A percentile compares a stretch with the other conserved stretches of the same genome.
phyloP scores from a whole-genome alignment of 2,113 vertebrate genomes.

The Castor canadensis region DNA sequence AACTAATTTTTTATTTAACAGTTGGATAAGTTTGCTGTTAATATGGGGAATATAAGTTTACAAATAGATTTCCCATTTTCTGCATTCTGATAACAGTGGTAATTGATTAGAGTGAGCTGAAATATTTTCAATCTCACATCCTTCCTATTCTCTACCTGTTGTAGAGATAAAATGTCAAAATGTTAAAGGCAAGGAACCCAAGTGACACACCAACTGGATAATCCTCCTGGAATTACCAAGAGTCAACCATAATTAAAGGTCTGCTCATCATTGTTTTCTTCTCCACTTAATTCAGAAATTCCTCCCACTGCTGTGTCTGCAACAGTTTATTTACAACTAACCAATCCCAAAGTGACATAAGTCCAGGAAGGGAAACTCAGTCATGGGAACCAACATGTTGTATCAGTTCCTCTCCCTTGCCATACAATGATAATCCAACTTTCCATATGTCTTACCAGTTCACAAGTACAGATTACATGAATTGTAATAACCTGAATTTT shows the following conservation, averaged over 20 bases:
- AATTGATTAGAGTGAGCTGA: not conserved
- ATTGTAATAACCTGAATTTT: not conserved
- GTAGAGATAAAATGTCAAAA: not conserved
- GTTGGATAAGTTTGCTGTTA: not conserved
- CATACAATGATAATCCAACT: not conserved
- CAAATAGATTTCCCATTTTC: not conserved
- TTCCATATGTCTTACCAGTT: not conserved
- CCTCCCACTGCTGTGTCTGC: not conserved
- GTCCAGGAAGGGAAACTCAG: not conserved
- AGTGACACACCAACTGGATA: not conserved
- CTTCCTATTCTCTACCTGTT: not conserved
- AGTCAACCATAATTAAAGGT: conserved; percentile 36
- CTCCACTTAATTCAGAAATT: not conserved
- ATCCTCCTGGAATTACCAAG: conserved; percentile 1
- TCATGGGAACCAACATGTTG: not conserved
- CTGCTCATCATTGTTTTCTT: conserved; percentile 26
- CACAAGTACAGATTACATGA: not conserved
- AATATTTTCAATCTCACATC: not conserved
- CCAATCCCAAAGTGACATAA: not conserved
- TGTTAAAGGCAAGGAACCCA: not conserved
- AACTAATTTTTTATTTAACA: not conserved
- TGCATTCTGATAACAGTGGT: not conserved
- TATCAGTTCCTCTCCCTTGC: not conserved
- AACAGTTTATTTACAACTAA: conserved; percentile 9
- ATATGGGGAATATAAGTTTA: not conserved